Evolutionary conservation across 2,113 vertebrate genomes (phyloP), one percentile per base, ranked within the genome.

Genomic region (Oenanthe melanoleuca): DNA sequence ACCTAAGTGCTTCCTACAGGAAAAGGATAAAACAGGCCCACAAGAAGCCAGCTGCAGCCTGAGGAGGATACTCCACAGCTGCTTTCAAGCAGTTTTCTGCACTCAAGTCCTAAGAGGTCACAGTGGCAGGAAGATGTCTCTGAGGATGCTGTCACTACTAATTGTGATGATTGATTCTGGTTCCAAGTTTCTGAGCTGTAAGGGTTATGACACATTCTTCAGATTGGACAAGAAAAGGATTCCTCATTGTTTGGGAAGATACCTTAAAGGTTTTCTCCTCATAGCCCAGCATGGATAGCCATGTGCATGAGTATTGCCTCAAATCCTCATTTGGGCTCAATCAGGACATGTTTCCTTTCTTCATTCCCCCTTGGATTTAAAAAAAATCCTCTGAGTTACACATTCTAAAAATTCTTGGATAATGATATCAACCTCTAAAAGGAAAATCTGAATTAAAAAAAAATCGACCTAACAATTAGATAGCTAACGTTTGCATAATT

Each of bases 401-500:
- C 11, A 57, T 60, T 24, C 34, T 17, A 87, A 89, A 63, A 4
- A 0, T 2, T 34, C 72, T 73, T 8, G 1, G 50, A 50, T 75
- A 75, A 53, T 78, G 55, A 57, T 85, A 65, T 67, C 53, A 77
- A 52, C 6, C 12, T 86, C 55, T 78, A 74, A 82, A 92, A 92
- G 13, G 20, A 88, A 47, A 82, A 66, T 70, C 29, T 79, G 70
- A 89, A 73, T 80, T 12, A 72, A 72, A 85, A 85, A 61, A 70
- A 73, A 25, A 31, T 21, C 8, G 0, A 69, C 59, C 80, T 84
- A 79, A 88, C 71, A 86, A 92, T 95, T 95, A 94, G 64, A 82
- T 85, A 91, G 86, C 82, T 94, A 95, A 95, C 92, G 93, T 93
- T 96, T 95, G 92, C 88, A 93, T 97, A 97, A 98, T 98, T 98